Evolutionary conservation across 64 coral and sea anemone genomes (phyloP), one percentile per base, ranked within the genome.

Genomic region (Platygyra sinensis): DNA sequence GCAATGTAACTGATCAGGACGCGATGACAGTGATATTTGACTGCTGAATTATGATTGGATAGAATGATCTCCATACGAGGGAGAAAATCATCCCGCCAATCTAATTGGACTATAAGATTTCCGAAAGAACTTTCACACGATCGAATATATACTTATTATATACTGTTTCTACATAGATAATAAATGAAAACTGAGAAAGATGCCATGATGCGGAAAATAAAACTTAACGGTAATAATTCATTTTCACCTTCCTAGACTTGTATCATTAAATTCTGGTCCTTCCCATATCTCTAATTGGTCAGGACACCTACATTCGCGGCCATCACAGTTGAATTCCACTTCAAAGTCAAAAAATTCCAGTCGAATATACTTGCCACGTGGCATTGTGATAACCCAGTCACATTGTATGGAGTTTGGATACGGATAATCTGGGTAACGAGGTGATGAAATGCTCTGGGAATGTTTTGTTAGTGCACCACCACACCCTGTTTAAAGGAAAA

Each of bases 211-310:
- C 4, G 24, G 64, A 3, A 18, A n/a, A 67, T 8, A 4, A n/a
- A 1, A 8, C 24, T n/a, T 20, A 27, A 69, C 6, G 2, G 0
- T 10, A n/a, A 27, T 8, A 69, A 2, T 69, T 69, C 22, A 27
- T 69, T 69, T 24, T 67, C 74, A 92, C 90, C 90, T 92, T 38
- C 90, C 90, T 22, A 92, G 18, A 19, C 72, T 52, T 51, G 90
- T 92, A 61, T 92, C 83, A 77, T 92, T 92, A 39, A 71, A 78
- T 87, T 73, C 57, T 28, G 73, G 82, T 86, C 90, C 90, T 61
- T 92, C 90, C 90, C 90, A 92, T 72, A 92, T 36, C 28, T 86
- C 83, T 19, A 92, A 60, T 42, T 19, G 62, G 20, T 92, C 90
- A 24, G 27, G 8, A 88, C 86, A 88, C 7, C 61, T 6, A 33